A percentile compares a stretch with the other conserved stretches of the same genome.
Evolutionary conservation across 1,140 invertebrate genomes (phyloP).

Genomic region (Pantala flavescens): DNA sequence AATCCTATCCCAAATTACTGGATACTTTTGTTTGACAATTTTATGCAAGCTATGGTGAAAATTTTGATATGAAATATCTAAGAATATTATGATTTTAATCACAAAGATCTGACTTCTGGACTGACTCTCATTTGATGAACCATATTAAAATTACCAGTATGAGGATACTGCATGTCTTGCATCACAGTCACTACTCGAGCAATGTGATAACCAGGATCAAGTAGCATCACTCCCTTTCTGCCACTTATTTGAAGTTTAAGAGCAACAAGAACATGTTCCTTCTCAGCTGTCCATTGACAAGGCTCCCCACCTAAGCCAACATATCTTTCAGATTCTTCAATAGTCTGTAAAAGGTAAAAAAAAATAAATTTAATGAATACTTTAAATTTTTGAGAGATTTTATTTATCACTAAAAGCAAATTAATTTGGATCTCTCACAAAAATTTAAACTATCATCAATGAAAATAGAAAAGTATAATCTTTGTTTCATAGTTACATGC

Average conservation of each 20-base stretch:
- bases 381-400: background rate
- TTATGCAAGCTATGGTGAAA: too few species aligned
- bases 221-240: constrained; percentile 60
- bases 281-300: constrained; percentile 40
- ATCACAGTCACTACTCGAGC: constrained; percentile 75
- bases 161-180: constrained; percentile 70
- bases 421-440: background rate
- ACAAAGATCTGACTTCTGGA: too few species aligned
- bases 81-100: too few species aligned
- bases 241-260: constrained; percentile 60
- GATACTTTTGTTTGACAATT: too few species aligned
- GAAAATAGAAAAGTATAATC: background rate
- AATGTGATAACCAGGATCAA: constrained; percentile 86
- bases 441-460: background rate
- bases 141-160: constrained; percentile 50
- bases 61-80: too few species aligned
- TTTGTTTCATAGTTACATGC: background rate
- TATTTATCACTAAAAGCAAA: too few species aligned
- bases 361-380: constrained; percentile 10
- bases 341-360: constrained; percentile 23
- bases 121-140: too few species aligned
- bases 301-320: constrained; percentile 23
- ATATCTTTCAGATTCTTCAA: constrained; percentile 36
- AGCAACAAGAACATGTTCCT: constrained; percentile 80
- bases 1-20: too few species aligned